Conservation (phyloP, 1,140 invertebrate genomes). For the Bradysia coprophila region DNA sequence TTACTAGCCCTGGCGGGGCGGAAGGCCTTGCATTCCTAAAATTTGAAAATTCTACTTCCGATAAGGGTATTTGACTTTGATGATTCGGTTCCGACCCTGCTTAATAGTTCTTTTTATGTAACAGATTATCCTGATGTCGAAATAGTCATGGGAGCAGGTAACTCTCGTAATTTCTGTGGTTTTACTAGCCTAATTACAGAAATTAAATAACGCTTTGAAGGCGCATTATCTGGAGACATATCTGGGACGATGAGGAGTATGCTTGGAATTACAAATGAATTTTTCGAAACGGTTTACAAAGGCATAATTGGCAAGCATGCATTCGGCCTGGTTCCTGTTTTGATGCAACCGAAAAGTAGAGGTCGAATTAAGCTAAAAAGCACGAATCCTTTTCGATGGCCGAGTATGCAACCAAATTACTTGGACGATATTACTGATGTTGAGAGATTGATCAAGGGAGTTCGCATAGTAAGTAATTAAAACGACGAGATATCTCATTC, state of each 20-base stretch:
- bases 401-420: slow-evolving; percentile 61
- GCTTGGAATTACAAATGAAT: slow-evolving; percentile 38
- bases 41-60: slow-evolving; percentile 26
- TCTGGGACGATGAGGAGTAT: slow-evolving; percentile 42
- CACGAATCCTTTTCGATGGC: slow-evolving; percentile 49
- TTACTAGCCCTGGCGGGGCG: slow-evolving; percentile 40
- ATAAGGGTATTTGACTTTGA: slow-evolving; percentile 5
- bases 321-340: slow-evolving; percentile 46
- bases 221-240: slow-evolving; percentile 47
- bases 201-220: too few species aligned
- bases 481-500: slow-evolving; percentile 8
- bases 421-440: slow-evolving; percentile 46
- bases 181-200: too few species aligned
- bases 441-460: slow-evolving; percentile 44
- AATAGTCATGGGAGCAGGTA: slow-evolving; percentile 15
- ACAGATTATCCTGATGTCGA: slow-evolving; percentile 41
- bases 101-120: slow-evolving; percentile 15
- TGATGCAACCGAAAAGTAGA: slow-evolving; percentile 53
- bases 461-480: slow-evolving; percentile 36
- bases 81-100: not conserved
- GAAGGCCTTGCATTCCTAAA: slow-evolving; percentile 48
- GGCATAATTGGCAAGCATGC: slow-evolving; percentile 25
- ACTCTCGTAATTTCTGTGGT: too few species aligned
- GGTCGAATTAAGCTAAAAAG: slow-evolving; percentile 46
- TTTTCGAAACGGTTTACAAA: slow-evolving; percentile 34